phyloP scores from a whole-genome alignment of 2,888 invertebrate species.

The Rhagonycha fulva region DNA sequence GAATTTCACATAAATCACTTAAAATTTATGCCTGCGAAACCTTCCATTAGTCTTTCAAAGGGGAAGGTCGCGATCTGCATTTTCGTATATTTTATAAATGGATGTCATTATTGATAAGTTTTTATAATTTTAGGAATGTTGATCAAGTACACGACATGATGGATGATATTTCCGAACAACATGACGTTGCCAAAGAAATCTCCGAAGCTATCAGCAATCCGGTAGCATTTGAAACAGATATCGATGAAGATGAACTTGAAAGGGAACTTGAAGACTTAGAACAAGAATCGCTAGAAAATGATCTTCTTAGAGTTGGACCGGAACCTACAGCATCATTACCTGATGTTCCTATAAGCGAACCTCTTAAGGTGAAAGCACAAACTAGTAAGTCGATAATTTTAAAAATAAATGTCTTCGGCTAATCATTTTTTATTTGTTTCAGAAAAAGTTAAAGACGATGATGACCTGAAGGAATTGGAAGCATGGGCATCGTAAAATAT shows the following conservation, averaged over 20 bases:
- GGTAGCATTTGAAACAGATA: slow-evolving; percentile 87
- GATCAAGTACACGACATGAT: slow-evolving; percentile 99
- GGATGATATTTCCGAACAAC: slow-evolving; percentile 99
- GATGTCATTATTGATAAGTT: not conserved
- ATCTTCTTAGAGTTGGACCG: slow-evolving; percentile 76
- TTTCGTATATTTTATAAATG: not conserved
- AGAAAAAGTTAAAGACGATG: slow-evolving; percentile 68
- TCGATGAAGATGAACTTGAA: slow-evolving; percentile 90
- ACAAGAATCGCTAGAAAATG: slow-evolving; percentile 88
- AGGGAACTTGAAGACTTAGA: slow-evolving; percentile 86
- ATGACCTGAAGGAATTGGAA: slow-evolving; percentile 75
- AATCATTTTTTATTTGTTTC: slow-evolving; percentile 49
- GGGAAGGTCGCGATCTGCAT: not conserved
- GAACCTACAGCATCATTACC: slow-evolving; percentile 69
- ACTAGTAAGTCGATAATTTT: slow-evolving; percentile 44
- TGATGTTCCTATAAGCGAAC: slow-evolving; percentile 65
- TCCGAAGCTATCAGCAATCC: slow-evolving; percentile 98
- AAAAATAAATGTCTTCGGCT: not conserved
- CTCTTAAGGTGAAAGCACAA: slow-evolving; percentile 43
- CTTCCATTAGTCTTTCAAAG: not conserved
- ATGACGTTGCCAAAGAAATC: slow-evolving; percentile 97
- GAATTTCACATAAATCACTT: no score
- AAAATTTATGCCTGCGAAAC: no score
- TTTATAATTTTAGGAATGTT: slow-evolving; percentile 75
- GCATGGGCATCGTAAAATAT: slow-evolving; percentile 72